Evolutionary conservation across 30 jellyfish, hydroid and myxozoan species (phyloP).

Genomic region (Aurelia sp.): DNA sequence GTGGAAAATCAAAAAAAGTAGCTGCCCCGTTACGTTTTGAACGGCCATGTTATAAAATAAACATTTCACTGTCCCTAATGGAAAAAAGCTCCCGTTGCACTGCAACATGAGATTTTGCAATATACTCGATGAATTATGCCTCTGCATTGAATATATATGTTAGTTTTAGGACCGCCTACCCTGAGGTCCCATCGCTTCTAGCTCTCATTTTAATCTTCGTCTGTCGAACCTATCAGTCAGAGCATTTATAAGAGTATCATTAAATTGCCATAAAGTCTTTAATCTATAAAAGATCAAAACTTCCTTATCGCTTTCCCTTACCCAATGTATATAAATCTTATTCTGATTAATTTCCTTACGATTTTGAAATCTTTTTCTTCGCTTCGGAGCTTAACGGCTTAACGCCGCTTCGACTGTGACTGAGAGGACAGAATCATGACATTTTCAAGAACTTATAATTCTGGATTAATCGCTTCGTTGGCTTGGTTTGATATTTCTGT

Average conservation of each 20-base stretch:
- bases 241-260: slow-evolving; percentile 1
- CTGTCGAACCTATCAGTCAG: slow-evolving; percentile 12
- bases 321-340: slow-evolving; percentile 25
- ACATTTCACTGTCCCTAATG: no score
- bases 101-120: no score
- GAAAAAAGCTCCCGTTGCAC: no score
- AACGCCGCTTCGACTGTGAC: slow-evolving; percentile 14
- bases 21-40: no score
- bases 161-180: no score
- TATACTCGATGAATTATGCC: no score
- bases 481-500: neutral
- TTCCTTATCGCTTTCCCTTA: slow-evolving; percentile 50
- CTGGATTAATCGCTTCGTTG: slow-evolving; percentile 36
- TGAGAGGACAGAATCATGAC: slow-evolving; percentile 16
- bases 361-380: slow-evolving; percentile 23
- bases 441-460: slow-evolving; percentile 2
- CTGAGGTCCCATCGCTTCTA: no score
- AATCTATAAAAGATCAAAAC: slow-evolving; percentile 1
- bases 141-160: no score
- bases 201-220: neutral
- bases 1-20: no score
- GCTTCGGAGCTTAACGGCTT: slow-evolving; percentile 43
- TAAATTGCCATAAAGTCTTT: slow-evolving; percentile 17
- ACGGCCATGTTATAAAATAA: no score
- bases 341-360: slow-evolving; percentile 38